A percentile compares a stretch with the other conserved stretches of the same genome.
Evolutionary conservation across 2,113 vertebrate species (phyloP).

Genomic region (Lophotis ruficrista): DNA sequence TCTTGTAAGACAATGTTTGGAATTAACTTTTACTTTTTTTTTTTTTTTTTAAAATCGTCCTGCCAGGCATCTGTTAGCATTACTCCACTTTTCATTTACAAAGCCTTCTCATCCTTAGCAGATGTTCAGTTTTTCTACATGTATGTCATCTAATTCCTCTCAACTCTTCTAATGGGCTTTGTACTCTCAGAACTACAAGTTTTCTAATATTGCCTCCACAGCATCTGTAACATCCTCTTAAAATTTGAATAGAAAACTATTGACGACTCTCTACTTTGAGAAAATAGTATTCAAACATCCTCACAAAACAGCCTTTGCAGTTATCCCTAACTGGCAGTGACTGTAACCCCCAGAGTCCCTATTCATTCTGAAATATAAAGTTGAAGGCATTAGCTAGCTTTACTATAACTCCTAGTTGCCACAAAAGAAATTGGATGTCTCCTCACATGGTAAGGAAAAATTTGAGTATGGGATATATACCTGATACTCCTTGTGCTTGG

Average conservation of each 20-base stretch:
- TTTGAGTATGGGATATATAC: not conserved
- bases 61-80: not conserved
- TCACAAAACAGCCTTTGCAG: not conserved
- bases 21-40: not conserved
- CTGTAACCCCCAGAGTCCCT: not conserved
- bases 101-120: conserved; percentile 15
- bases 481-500: not conserved
- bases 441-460: not conserved
- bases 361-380: not conserved
- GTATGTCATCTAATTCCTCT: not conserved
- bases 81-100: not conserved
- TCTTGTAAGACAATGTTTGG: not conserved
- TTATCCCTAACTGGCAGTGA: not conserved
- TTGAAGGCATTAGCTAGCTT: not conserved
- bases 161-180: not conserved
- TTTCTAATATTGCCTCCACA: not conserved
- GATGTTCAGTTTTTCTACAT: conserved; percentile 10
- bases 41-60: not conserved
- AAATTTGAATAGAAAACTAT: not conserved
- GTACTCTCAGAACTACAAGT: conserved; percentile 3
- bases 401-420: not conserved
- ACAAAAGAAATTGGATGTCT: not conserved
- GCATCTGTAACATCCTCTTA: not conserved
- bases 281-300: not conserved
- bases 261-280: not conserved